Percentiles rank a stretch among this genome's conserved stretches.
These are phyloP conservation scores for Caenorhabditis sinica DNA, from an alignment of 2,888 invertebrate species.

Conservation along the genomic window DNA sequence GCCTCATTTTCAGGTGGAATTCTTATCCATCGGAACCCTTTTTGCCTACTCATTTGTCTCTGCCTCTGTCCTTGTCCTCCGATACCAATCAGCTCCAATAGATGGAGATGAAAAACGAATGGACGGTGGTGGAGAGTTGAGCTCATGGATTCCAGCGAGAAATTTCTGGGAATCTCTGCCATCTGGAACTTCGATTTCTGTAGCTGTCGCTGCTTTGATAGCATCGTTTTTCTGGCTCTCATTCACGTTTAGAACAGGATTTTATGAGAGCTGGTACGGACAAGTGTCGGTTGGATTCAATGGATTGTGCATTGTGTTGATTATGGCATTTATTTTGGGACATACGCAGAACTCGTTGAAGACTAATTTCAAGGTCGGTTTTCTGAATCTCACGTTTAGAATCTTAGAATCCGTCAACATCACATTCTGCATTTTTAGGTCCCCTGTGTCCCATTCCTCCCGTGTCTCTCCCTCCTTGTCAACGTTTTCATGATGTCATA, in stretches of 20 bases:
- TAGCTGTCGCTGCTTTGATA: conserved; percentile 60
- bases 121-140: conserved; percentile 67
- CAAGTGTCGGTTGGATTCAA: conserved; percentile 52
- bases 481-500: conserved; percentile 96
- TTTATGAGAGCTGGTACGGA: conserved; percentile 21
- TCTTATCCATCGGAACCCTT: conserved; percentile 83
- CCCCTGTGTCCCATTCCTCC: conserved; percentile 62
- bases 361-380: conserved; percentile 66
- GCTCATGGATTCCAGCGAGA: conserved; percentile 66
- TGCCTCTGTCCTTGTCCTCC: conserved; percentile 82
- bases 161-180: conserved; percentile 65
- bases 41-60: conserved; percentile 76
- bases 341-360: conserved; percentile 70
- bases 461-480: conserved; percentile 87
- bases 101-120: conserved; percentile 62
- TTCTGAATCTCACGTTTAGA: background rate
- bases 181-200: conserved; percentile 57
- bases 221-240: conserved; percentile 61
- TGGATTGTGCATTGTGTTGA: conserved; percentile 54
- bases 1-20: conserved; percentile 74
- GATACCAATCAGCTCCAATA: conserved; percentile 78
- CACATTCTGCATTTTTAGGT: conserved; percentile 57
- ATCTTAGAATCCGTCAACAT: background rate
- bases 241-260: conserved; percentile 60
- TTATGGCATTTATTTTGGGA: conserved; percentile 63